phyloP scores from a whole-genome alignment of 2,113 vertebrate species.

The Phyllopteryx taeniolatus region DNA sequence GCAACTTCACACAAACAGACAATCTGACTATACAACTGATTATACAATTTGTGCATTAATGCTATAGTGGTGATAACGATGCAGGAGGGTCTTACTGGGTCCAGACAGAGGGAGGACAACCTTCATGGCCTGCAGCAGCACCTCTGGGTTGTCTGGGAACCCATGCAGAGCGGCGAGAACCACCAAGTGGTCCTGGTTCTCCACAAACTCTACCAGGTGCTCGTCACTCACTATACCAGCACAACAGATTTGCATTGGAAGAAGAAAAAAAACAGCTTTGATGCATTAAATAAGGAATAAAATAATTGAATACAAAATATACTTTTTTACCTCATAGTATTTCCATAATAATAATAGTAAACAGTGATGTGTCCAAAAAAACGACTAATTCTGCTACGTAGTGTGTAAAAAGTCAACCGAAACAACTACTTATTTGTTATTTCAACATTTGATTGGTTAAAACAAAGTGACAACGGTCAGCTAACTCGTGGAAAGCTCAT shows the following conservation, averaged over 20 bases:
- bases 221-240: constrained; percentile 80
- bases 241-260: not conserved
- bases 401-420: no score
- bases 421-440: no score
- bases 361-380: no score
- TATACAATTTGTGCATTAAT: not conserved
- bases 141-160: constrained; percentile 77
- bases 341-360: no score
- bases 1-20: not conserved
- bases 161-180: constrained; percentile 77
- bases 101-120: constrained; percentile 82
- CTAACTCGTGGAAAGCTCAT: no score
- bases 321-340: not conserved
- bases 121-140: constrained; percentile 80
- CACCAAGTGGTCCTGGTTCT: constrained; percentile 84
- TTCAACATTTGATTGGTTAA: no score
- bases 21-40: not conserved
- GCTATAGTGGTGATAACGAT: not conserved
- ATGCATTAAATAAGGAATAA: not conserved
- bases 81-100: constrained; percentile 75
- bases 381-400: no score
- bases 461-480: no score
- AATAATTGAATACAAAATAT: not conserved
- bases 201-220: constrained; percentile 88
- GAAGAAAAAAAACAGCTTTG: not conserved